Evolutionary conservation across 2,888 invertebrate genomes (phyloP), one percentile per base, ranked within the genome.

Genomic region (Nymphalis c-album): DNA sequence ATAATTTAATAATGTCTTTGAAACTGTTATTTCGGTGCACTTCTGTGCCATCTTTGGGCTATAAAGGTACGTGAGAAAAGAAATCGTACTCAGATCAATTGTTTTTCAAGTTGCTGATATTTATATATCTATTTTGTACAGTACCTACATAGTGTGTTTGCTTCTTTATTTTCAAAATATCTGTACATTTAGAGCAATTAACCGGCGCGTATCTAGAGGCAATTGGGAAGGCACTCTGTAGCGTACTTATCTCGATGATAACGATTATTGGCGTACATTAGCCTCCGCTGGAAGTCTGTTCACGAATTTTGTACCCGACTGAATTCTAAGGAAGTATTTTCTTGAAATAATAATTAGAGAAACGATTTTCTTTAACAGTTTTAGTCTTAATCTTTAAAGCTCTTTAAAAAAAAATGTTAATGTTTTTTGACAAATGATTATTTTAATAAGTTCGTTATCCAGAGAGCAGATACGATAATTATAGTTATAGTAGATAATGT

Each of bases 181-280:
- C 72, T 70, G 69, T 72, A 74, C 67, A 69, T 68, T 69, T 61
- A 64, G 61, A 73, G 77, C 80, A 84, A 85, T 88, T 84, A 88
- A 79, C 78, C 73, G 74, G 76, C 80, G 75, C 79, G 81, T 84
- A 86, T 83, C 84, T 82, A 78, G 71, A 81, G 80, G 81, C 85
- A 87, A 86, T 88, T 85, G 85, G 83, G 78, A 76, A 81, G 79
- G 82, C 84, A 78, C 83, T 85, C 79, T 73, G 80, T 82, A 78
- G 80, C 20, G 83, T 78, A 84, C 82, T 88, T 86, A 85, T 84
- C 84, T 83, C 71, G 77, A 85, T 77, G 85, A 84, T 89, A 89
- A 90, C 85, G 87, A 83, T 88, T 88, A 90, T 88, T 86, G 84
- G 85, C 77, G 74, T 75, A 80, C 85, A 85, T 88, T 87, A 86